These are phyloP conservation scores for Monopis laevigella DNA, from an alignment of 2,888 invertebrate genomes.

Conservation along the genomic window DNA sequence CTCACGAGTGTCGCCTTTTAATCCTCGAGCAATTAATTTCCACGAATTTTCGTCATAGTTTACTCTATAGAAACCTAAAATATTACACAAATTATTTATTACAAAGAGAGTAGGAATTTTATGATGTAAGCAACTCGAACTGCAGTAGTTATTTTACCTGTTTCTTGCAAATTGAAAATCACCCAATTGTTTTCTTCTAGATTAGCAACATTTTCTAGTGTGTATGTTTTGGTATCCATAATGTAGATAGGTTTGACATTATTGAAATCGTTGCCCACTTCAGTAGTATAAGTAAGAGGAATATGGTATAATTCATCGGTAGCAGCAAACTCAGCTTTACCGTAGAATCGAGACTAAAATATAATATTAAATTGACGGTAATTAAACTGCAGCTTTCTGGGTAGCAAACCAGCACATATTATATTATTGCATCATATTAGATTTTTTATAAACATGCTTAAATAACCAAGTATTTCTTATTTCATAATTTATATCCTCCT, in stretches of 20 bases:
- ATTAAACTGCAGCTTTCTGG: too few relatives aligned
- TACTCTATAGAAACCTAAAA: conserved; percentile 71
- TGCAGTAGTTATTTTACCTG: too few relatives aligned
- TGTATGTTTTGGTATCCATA: conserved; percentile 31
- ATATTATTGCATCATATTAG: too few relatives aligned
- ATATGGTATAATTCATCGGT: conserved; percentile 47
- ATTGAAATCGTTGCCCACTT: conserved; percentile 31
- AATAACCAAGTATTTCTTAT: background rate
- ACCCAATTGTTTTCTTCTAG: conserved; percentile 55
- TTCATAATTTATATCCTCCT: background rate
- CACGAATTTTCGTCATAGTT: conserved; percentile 70
- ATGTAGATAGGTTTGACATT: conserved; percentile 44
- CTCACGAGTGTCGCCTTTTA: conserved; percentile 44
- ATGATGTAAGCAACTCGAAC: too few relatives aligned
- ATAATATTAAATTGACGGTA: too few relatives aligned
- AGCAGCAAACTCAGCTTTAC: conserved; percentile 28
- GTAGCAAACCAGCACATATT: too few relatives aligned
- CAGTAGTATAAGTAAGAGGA: conserved; percentile 49
- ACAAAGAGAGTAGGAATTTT: too few relatives aligned
- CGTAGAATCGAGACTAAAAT: conserved; percentile 49
- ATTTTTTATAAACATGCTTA: too few relatives aligned
- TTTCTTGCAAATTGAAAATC: conserved; percentile 69
- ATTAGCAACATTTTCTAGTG: conserved; percentile 27
- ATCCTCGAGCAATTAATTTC: conserved; percentile 48
- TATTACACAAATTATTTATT: too few relatives aligned